Percentiles rank a stretch among this genome's conserved stretches.
Conservation (phyloP, 2,888 invertebrate species). For the Calameuta idolon region DNA sequence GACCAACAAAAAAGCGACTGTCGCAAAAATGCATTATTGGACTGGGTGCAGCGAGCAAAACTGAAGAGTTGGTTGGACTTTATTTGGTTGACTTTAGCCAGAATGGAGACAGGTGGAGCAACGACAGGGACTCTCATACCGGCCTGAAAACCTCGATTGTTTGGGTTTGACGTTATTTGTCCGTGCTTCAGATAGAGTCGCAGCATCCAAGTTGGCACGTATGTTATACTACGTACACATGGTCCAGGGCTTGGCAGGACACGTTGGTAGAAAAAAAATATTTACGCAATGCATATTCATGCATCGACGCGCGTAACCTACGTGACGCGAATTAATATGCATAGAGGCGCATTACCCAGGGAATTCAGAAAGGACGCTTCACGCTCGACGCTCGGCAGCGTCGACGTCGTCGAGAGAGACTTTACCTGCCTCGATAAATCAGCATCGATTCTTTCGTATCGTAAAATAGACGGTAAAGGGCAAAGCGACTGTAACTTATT, state of each 20-base stretch:
- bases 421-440: neutral
- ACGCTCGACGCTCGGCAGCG: slow-evolving; percentile 25
- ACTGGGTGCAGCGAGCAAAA: neutral
- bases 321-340: slow-evolving; percentile 58
- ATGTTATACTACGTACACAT: neutral
- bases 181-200: neutral
- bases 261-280: slow-evolving; percentile 36
- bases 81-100: neutral
- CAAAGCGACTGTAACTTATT: neutral
- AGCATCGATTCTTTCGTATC: neutral
- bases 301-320: slow-evolving; percentile 32
- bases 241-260: neutral
- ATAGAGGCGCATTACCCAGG: slow-evolving; percentile 51
- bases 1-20: neutral
- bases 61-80: neutral
- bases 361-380: slow-evolving; percentile 31
- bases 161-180: too few species aligned
- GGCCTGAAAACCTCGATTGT: too few species aligned
- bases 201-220: neutral
- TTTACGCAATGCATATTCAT: slow-evolving; percentile 57
- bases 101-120: neutral
- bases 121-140: neutral
- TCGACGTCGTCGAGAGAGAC: slow-evolving; percentile 9
- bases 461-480: neutral
- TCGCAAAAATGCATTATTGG: neutral